Conservation (phyloP, 2,888 invertebrate genomes). For the Leptopterna dolabrata region DNA sequence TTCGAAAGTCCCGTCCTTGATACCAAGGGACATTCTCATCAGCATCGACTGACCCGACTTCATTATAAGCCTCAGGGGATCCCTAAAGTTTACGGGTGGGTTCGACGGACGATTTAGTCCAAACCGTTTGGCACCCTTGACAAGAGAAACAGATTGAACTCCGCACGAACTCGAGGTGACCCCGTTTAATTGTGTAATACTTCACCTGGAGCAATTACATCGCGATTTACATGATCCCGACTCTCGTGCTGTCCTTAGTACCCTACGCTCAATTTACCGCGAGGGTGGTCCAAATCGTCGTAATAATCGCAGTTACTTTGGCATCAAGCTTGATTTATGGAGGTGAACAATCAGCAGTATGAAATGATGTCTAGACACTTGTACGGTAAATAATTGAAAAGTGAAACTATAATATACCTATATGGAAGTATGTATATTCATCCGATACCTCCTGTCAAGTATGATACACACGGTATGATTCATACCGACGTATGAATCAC, state of each 20-base stretch:
- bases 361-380: too few species aligned
- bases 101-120: not conserved
- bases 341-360: too few species aligned
- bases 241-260: not conserved
- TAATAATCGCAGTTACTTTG: too few species aligned
- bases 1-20: not conserved
- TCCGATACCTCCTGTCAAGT: too few species aligned
- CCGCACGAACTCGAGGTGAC: not conserved
- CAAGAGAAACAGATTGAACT: not conserved
- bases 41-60: not conserved
- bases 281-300: not conserved
- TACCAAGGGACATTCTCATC: not conserved
- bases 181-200: not conserved
- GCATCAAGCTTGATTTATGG: too few species aligned
- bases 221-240: not conserved
- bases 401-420: too few species aligned
- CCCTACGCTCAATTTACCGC: too few species aligned
- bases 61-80: not conserved
- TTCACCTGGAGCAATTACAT: constrained; percentile 21
- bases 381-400: too few species aligned
- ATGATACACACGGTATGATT: too few species aligned
- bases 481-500: too few species aligned
- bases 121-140: not conserved
- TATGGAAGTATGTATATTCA: too few species aligned
- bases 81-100: not conserved